Base-by-base conservation (phyloP, 1,140 invertebrate genomes). In the Ooceraea biroi region DNA sequence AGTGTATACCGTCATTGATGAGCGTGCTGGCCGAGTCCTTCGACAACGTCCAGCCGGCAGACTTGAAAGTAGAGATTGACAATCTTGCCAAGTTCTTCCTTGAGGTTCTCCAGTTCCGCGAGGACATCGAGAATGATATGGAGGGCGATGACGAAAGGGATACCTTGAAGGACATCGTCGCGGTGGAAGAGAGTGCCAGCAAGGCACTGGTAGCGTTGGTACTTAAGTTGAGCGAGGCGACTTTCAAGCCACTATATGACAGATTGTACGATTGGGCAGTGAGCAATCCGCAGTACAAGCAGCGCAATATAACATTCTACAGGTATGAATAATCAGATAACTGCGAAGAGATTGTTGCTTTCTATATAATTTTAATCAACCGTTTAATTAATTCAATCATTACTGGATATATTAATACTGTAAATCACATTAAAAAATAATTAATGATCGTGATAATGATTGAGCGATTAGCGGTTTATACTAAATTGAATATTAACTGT, bases 261-360 rank as follows among this genome's bases (percentile, higher is more conserved):
- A 97, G 97, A 93, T 95, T 99, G 2, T 98, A 97, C 91, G 97
- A 97, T 88, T 99, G 98, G 98, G 96, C 97, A 1, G 95, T 96
- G 52, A 94, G 96, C 85, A 95, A 95, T 90, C 92, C 95, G 63
- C 95, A 95, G 14, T 94, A 96, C 25, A 96, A 95, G 84, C 95
- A 96, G 58, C 94, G 97, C 89, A 94, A 96, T 11, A 96, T 98
- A 50, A 97, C 96, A 0, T 98, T 98, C 92, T 98, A 97, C 90
- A 96, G 96, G 96, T 97, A 74, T 68, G 0, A 19, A 76, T 19
- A 69, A 60, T 7, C 2, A 7, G 7, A 36, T 2, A 36, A 36
- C 7, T 36, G 7, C n/a, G 7, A 36, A 7, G 36, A 36, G 36
- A 36, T 36, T 36, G 36, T 7, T 36, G 36, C 2, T 36, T n/a